phyloP scores from a whole-genome alignment of 2,888 invertebrate genomes.

The Lysandra bellargus region DNA sequence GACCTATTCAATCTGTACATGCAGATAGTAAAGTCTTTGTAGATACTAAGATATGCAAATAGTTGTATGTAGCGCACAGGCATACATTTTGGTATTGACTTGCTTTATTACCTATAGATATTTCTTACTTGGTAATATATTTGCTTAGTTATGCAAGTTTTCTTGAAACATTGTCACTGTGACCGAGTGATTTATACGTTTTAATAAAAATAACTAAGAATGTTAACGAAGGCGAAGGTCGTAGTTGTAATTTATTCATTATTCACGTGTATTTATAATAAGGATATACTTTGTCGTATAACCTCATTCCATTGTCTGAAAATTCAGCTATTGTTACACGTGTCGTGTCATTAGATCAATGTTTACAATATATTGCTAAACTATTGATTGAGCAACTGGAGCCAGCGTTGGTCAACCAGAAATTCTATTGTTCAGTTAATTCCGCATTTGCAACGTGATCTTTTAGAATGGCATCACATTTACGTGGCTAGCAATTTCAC shows the following conservation, averaged over 20 bases:
- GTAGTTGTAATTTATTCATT: conserved; percentile 3
- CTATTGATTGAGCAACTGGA: conserved; percentile 9
- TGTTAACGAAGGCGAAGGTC: conserved; percentile 23
- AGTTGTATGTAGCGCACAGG: background rate
- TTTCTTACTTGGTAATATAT: too few relatives aligned
- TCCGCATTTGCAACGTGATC: conserved; percentile 10
- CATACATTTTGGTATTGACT: background rate
- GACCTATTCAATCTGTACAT: background rate
- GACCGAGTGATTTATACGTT: conserved; percentile 3
- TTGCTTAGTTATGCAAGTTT: background rate
- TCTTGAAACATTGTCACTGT: background rate
- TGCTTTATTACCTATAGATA: background rate
- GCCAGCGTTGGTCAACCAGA: conserved; percentile 3
- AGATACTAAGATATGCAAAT: background rate
- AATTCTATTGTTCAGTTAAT: conserved; percentile 18
- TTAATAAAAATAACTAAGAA: conserved; percentile 26
- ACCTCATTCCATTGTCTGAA: conserved; percentile 26
- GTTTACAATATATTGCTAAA: conserved; percentile 24
- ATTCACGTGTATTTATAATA: conserved; percentile 20
- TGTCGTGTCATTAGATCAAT: conserved; percentile 29
- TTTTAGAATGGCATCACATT: conserved; percentile 1
- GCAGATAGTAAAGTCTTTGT: background rate
- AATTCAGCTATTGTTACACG: conserved; percentile 20
- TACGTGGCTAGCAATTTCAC: background rate
- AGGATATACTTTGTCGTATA: conserved; percentile 22